Percentiles rank a stretch among this genome's conserved stretches.
Evolutionary conservation across 2,888 invertebrate species (phyloP).

Genomic region (Sicus ferrugineus): DNA sequence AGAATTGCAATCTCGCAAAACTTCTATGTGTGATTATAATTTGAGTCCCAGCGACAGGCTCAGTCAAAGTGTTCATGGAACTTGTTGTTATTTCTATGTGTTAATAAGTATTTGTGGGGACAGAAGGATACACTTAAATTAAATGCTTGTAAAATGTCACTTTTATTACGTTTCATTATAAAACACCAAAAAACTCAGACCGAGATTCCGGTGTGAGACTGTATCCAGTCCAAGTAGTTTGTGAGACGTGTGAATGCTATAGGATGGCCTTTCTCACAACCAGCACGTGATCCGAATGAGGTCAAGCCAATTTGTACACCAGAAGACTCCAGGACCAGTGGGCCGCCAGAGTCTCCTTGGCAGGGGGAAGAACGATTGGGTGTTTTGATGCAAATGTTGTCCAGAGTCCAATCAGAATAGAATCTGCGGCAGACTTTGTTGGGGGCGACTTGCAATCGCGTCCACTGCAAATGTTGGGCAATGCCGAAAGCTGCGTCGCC

Average conservation of each 20-base stretch:
- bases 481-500: slow-evolving; percentile 15
- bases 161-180: too few species aligned
- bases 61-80: too few species aligned
- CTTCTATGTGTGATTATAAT: neutral
- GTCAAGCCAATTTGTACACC: slow-evolving; percentile 51
- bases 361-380: slow-evolving; percentile 50
- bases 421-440: slow-evolving; percentile 46
- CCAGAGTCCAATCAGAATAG: slow-evolving; percentile 33
- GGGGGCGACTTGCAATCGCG: slow-evolving; percentile 45
- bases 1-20: too few species aligned
- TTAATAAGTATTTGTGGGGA: too few species aligned
- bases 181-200: too few species aligned
- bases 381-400: slow-evolving; percentile 49
- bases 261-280: slow-evolving; percentile 47
- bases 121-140: too few species aligned
- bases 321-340: slow-evolving; percentile 45
- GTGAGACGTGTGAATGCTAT: slow-evolving; percentile 51
- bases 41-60: too few species aligned
- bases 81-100: too few species aligned
- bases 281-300: slow-evolving; percentile 47
- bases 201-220: slow-evolving; percentile 39
- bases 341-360: slow-evolving; percentile 59
- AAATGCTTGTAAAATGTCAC: too few species aligned
- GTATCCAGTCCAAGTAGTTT: slow-evolving; percentile 54
- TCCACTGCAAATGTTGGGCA: slow-evolving; percentile 42